Conservation (phyloP, 1,140 invertebrate genomes). For the Chlorops oryzae region DNA sequence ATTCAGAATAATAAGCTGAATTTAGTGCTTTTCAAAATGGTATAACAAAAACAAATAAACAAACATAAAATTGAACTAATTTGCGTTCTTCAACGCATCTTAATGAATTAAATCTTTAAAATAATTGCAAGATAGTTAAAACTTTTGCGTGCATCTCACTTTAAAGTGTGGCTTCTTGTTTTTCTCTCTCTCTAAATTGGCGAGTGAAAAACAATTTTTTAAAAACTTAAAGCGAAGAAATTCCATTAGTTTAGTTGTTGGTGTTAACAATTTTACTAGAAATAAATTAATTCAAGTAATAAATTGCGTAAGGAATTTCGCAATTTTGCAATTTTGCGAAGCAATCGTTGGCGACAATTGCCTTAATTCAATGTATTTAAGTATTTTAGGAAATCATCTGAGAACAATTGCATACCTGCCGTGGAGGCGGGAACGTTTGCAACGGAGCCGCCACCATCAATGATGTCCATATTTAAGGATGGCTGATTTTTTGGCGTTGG, state of each 20-base stretch:
- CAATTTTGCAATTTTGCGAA: not conserved
- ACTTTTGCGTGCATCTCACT: slow-evolving; percentile 33
- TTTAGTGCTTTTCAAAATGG: not conserved
- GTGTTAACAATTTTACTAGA: slow-evolving; percentile 8
- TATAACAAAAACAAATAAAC: slow-evolving; percentile 1
- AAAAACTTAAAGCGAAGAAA: not conserved
- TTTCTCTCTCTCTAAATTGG: not conserved
- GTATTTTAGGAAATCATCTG: slow-evolving; percentile 55
- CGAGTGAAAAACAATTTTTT: not conserved
- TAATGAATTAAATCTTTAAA: no score
- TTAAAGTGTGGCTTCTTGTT: slow-evolving; percentile 2
- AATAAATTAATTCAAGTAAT: no score
- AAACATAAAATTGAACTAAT: slow-evolving; percentile 17
- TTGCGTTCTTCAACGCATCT: no score
- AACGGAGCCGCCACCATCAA: no score
- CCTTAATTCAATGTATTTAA: slow-evolving; percentile 55
- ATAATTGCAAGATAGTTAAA: no score
- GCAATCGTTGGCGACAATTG: no score
- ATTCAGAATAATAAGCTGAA: not conserved
- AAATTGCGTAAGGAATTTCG: no score
- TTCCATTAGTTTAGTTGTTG: not conserved
- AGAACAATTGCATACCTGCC: slow-evolving; percentile 54
- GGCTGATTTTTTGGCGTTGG: slow-evolving; percentile 11
- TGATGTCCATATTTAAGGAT: slow-evolving; percentile 15
- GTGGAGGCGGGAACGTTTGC: slow-evolving; percentile 38